These are phyloP conservation scores for Cryptoprocta ferox DNA, from an alignment of 2,797 vertebrate genomes.

Conservation along the genomic window DNA sequence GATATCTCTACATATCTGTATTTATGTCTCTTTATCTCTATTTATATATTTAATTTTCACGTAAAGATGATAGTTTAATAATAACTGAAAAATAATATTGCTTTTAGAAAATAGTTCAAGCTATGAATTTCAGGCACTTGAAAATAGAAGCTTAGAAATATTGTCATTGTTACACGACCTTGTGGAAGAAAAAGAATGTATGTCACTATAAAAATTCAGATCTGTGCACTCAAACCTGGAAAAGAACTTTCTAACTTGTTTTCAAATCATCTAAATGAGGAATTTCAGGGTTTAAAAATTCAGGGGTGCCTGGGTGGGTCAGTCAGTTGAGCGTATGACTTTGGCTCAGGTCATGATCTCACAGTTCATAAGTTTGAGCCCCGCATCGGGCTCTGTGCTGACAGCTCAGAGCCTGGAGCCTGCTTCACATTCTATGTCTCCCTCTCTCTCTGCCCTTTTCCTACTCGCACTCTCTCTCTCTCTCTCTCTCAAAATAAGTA, in stretches of 20 bases:
- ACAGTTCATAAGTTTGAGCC: neutral
- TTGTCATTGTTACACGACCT: neutral
- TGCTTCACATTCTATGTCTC: too few relatives aligned
- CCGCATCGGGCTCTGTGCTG: too few relatives aligned
- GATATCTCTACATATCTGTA: neutral
- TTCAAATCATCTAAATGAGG: neutral
- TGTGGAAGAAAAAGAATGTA: neutral
- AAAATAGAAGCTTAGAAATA: slow-evolving; percentile 43
- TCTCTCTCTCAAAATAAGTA: too few relatives aligned
- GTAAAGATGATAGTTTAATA: slow-evolving; percentile 3
- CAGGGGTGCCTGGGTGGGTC: neutral
- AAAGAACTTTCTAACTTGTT: neutral
- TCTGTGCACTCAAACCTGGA: neutral
- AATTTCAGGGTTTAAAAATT: too few relatives aligned
- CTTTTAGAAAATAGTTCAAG: slow-evolving; percentile 31
- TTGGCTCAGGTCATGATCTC: neutral
- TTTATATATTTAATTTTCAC: neutral
- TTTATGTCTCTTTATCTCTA: too few relatives aligned
- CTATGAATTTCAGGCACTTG: slow-evolving; percentile 1
- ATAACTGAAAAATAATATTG: neutral
- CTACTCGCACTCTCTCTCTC: too few relatives aligned
- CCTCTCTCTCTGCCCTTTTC: too few relatives aligned
- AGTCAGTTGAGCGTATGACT: neutral
- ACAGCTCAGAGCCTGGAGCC: too few relatives aligned
- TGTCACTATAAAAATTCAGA: neutral